Conservation (phyloP, 1,140 invertebrate genomes). For the Vanessa atalanta region DNA sequence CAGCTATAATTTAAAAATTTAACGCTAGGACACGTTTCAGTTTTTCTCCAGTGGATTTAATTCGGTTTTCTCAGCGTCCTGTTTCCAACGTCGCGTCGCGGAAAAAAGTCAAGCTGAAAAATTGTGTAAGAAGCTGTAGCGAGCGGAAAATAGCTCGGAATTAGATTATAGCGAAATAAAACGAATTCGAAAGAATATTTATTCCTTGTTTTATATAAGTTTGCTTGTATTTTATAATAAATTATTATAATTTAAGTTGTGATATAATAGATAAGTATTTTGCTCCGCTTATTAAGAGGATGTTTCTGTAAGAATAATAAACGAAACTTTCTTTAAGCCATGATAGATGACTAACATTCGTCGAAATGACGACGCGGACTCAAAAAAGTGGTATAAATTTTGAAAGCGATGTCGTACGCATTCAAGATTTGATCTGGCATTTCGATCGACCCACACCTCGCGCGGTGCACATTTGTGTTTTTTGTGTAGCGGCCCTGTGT, state of each 20-base stretch:
- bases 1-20: slow-evolving; percentile 29
- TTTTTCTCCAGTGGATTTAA: slow-evolving; percentile 35
- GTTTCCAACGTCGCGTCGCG: slow-evolving; percentile 25
- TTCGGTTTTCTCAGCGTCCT: slow-evolving; percentile 33
- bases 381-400: slow-evolving; percentile 11
- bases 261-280: too few species aligned
- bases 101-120: slow-evolving; percentile 38
- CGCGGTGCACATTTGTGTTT: slow-evolving; percentile 1
- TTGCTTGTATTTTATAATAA: background rate
- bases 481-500: slow-evolving; percentile 4
- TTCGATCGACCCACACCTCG: background rate
- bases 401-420: background rate
- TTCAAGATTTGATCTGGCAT: slow-evolving; percentile 10
- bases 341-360: too few species aligned
- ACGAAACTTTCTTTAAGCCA: too few species aligned
- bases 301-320: too few species aligned
- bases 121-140: slow-evolving; percentile 33
- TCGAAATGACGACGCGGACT: too few species aligned
- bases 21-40: slow-evolving; percentile 33
- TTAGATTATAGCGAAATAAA: slow-evolving; percentile 39
- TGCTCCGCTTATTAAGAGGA: too few species aligned
- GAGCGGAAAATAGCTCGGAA: slow-evolving; percentile 34
- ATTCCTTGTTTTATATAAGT: slow-evolving; percentile 14
- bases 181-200: slow-evolving; percentile 32
- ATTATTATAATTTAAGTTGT: background rate